phyloP scores from a whole-genome alignment of 2,113 vertebrate genomes.

The Pongo pygmaeus region DNA sequence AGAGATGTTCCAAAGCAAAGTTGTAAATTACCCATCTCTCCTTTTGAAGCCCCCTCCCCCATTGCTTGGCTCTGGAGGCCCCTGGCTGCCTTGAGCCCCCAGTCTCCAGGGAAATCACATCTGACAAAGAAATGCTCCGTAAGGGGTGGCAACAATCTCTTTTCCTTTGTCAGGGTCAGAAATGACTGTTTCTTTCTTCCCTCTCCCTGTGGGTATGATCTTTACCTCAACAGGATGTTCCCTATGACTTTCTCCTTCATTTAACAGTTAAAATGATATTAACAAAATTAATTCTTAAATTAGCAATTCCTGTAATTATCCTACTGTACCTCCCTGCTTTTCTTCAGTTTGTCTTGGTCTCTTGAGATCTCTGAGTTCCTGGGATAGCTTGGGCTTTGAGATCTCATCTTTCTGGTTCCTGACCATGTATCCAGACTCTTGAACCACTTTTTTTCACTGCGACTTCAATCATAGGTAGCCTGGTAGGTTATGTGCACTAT shows the following conservation, averaged over 20 bases:
- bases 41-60: too few relatives aligned
- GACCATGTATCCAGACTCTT: background rate
- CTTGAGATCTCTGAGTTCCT: background rate
- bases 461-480: background rate
- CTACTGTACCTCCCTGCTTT: rapidly evolving
- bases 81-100: background rate
- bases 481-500: background rate
- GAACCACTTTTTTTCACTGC: background rate
- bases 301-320: background rate
- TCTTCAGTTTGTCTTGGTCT: background rate
- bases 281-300: background rate
- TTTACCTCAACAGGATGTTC: background rate
- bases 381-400: background rate
- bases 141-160: background rate
- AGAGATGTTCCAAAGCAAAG: background rate
- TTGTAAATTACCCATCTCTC: background rate
- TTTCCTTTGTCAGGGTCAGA: background rate
- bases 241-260: background rate
- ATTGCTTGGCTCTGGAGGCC: background rate
- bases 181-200: background rate
- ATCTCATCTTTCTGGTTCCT: background rate
- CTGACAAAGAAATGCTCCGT: background rate
- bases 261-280: background rate
- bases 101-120: background rate
- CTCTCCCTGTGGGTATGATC: background rate